Evolutionary conservation across 92 coral and sea anemone species (phyloP).

Genomic region (Parazoanthus swiftii): DNA sequence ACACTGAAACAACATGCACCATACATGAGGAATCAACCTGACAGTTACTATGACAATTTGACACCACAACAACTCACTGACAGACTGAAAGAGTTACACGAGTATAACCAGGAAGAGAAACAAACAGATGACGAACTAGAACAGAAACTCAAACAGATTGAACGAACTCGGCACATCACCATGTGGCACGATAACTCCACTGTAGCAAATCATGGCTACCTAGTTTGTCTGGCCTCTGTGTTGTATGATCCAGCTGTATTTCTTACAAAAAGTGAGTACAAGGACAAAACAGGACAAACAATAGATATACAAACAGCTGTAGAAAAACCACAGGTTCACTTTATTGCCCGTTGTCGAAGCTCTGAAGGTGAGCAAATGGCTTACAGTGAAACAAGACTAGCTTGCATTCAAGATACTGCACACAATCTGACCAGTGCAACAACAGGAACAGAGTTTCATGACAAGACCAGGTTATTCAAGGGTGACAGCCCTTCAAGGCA

Average conservation of each 20-base stretch:
- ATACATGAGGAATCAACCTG: constrained; percentile 34
- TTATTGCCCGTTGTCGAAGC: constrained; percentile 30
- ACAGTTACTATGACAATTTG: constrained; percentile 33
- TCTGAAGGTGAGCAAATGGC: constrained; percentile 31
- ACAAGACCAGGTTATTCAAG: too few relatives aligned
- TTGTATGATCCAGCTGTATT: constrained; percentile 40
- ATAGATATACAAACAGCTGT: constrained; percentile 15
- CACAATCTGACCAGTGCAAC: too few relatives aligned
- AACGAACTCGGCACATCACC: constrained; percentile 32
- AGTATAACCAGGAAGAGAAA: constrained; percentile 11
- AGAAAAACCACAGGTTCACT: constrained; percentile 38
- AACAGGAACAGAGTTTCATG: too few relatives aligned
- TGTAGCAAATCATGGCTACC: constrained; percentile 45
- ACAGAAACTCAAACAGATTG: constrained; percentile 26
- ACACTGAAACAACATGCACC: constrained; percentile 39
- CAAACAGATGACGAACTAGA: constrained; percentile 3
- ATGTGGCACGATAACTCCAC: constrained; percentile 45
- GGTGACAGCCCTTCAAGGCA: too few relatives aligned
- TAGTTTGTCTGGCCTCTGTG: constrained; percentile 23
- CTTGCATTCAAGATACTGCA: too few relatives aligned
- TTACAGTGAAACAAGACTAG: too few relatives aligned
- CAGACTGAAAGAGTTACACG: constrained; percentile 34
- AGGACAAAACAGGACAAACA: constrained; percentile 19
- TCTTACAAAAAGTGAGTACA: constrained; percentile 16
- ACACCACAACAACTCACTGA: constrained; percentile 10